These are phyloP conservation scores for Teleiodes luculella DNA, from an alignment of 2,888 invertebrate genomes.

Conservation along the genomic window DNA sequence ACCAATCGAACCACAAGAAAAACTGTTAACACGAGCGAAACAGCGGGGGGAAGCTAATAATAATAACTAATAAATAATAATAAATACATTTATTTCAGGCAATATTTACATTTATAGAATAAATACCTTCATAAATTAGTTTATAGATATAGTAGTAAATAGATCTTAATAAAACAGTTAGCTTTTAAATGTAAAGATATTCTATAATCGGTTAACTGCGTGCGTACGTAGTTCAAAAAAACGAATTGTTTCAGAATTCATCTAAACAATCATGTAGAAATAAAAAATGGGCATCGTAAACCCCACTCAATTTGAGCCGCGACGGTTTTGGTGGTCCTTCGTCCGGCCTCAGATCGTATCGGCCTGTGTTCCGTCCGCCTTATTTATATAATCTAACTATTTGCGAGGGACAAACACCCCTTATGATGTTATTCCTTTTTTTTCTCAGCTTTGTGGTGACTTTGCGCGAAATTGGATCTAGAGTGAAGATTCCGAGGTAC, in stretches of 20 bases:
- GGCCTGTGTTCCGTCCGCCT: constrained; percentile 63
- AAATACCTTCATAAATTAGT: too few relatives aligned
- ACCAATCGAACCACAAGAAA: too few relatives aligned
- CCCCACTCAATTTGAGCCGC: constrained; percentile 64
- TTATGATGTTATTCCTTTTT: constrained; percentile 47
- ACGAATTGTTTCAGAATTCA: neutral
- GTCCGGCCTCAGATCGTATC: constrained; percentile 67
- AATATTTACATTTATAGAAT: too few relatives aligned
- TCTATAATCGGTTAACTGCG: neutral
- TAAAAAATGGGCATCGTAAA: constrained; percentile 63
- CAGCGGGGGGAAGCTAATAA: too few relatives aligned
- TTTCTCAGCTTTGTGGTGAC: constrained; percentile 28
- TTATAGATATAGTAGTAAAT: too few relatives aligned
- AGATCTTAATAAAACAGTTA: too few relatives aligned
- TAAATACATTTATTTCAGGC: too few relatives aligned
- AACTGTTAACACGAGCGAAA: too few relatives aligned
- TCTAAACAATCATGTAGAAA: constrained; percentile 33
- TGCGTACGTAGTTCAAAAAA: neutral
- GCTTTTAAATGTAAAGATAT: too few relatives aligned
- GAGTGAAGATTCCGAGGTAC: constrained; percentile 15
- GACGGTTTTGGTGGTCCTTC: constrained; percentile 30
- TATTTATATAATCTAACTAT: constrained; percentile 78
- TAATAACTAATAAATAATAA: too few relatives aligned
- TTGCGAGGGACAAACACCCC: constrained; percentile 72
- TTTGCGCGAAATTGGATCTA: constrained; percentile 23